Base-by-base conservation (phyloP, 2,797 vertebrate species). In the Microcaecilia unicolor region DNA sequence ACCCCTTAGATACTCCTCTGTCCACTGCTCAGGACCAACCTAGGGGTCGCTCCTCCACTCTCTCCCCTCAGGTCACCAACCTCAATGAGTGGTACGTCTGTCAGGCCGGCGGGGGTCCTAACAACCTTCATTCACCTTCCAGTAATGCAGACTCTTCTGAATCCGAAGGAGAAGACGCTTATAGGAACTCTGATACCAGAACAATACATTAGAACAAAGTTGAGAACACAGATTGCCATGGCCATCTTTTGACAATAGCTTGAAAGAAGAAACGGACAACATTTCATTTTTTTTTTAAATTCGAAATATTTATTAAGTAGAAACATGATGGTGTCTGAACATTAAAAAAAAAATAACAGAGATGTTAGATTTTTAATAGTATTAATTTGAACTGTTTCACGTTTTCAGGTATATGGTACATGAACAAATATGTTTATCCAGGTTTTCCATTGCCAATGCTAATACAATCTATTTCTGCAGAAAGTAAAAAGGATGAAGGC, bases 71-170 rank as follows among this genome's bases (percentile, higher is more conserved):
- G 67, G 94, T 97, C 62, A 94, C 93, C 75, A 92, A 97, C 81
- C 90, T 98, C 71, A 98, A 91, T 44, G 93, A 97, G 82, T 98
- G 95, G 95, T 98, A 98, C 16, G 95, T 97, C 53, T 97, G 95
- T 70, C 93, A 98, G 59, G 92, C 92, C 16, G 88, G 85, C 30
- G 92, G 86, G 1, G 86, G 70, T 1, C 81, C 87, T 28, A 87
- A 88, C 54, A 85, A 90, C 70, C 82, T 95, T 28, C 91, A 90
- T 64, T 86, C 88, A 10, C 89, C 94, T 40, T 89, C 90, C 64
- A 94, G 91, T 68, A 89, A 91, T 3, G 79, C 80, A 60, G 74
- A 85, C 29, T 92, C 91, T 35, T 91, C 94, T 0, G 84, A 91
- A 10, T 91, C 91, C 3, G 92, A 97, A 27, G n/a, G n/a, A n/a